These are phyloP conservation scores for Neosilurus mollespiculum DNA, from an alignment of 2,797 vertebrate genomes.

Conservation along the genomic window DNA sequence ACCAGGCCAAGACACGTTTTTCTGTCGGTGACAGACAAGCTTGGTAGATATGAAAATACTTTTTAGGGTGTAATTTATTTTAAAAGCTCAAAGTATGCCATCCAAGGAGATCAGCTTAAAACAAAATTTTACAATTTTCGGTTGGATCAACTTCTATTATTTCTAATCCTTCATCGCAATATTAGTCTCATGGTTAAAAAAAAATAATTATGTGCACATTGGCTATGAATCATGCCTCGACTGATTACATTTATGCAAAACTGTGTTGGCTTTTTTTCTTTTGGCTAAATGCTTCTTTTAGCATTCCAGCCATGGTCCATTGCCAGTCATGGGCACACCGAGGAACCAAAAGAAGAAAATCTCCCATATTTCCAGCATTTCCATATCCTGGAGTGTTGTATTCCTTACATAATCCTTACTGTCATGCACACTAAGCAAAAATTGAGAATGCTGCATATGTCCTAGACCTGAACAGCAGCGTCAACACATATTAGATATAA, in stretches of 20 bases:
- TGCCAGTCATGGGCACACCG: neutral
- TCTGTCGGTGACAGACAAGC: neutral
- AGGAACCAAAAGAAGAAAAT: neutral
- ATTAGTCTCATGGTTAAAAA: neutral
- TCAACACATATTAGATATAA: neutral
- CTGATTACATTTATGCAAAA: neutral
- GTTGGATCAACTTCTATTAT: neutral
- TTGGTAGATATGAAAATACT: constrained; percentile 4
- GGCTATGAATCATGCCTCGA: neutral
- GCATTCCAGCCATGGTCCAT: neutral
- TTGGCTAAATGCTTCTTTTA: neutral
- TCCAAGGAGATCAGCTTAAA: neutral
- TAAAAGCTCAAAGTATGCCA: neutral
- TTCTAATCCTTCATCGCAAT: neutral
- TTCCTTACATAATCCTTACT: neutral
- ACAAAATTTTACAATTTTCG: neutral
- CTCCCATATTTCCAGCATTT: neutral
- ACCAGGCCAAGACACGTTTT: neutral
- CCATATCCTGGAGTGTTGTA: neutral
- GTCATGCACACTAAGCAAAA: neutral
- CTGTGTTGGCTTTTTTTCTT: neutral
- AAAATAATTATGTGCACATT: neutral
- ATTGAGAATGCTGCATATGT: neutral
- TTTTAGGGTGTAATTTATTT: neutral
- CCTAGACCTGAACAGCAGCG: neutral